Conservation (phyloP, 2,888 invertebrate species). For the Melanostoma mellinum region DNA sequence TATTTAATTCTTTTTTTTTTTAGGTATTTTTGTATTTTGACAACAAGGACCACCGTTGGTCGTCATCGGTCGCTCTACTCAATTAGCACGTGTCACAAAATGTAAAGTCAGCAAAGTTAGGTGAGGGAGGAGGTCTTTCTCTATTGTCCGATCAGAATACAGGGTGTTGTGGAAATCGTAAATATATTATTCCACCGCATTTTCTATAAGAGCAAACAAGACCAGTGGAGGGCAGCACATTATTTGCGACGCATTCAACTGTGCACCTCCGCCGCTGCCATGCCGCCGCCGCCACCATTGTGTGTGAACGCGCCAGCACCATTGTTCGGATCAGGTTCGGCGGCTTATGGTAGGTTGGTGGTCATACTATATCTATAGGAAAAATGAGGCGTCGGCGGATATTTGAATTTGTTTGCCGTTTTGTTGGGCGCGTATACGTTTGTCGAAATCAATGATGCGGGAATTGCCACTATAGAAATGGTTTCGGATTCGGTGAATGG, state of each 20-base stretch:
- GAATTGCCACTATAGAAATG: slow-evolving; percentile 66
- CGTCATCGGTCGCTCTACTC: slow-evolving; percentile 39
- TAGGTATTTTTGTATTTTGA: slow-evolving; percentile 39
- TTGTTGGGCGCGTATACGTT: slow-evolving; percentile 59
- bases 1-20: neutral
- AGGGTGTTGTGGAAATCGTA: slow-evolving; percentile 71
- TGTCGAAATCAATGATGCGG: slow-evolving; percentile 73
- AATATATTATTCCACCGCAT: slow-evolving; percentile 48
- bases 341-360: slow-evolving; percentile 40
- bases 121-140: slow-evolving; percentile 4
- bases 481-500: slow-evolving; percentile 64
- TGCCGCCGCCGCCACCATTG: slow-evolving; percentile 49
- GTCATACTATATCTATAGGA: neutral
- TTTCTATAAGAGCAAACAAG: slow-evolving; percentile 9
- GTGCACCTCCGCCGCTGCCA: slow-evolving; percentile 50
- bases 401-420: slow-evolving; percentile 71
- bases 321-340: slow-evolving; percentile 55
- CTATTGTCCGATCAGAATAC: slow-evolving; percentile 57
- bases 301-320: slow-evolving; percentile 67
- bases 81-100: slow-evolving; percentile 70
- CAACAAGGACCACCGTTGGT: slow-evolving; percentile 65
- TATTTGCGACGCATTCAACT: slow-evolving; percentile 70
- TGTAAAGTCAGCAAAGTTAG: slow-evolving; percentile 55
- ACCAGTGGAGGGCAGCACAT: slow-evolving; percentile 19
- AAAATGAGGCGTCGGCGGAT: slow-evolving; percentile 41